phyloP scores from a whole-genome alignment of 2,797 vertebrate species.

The Lacerta viridis region DNA sequence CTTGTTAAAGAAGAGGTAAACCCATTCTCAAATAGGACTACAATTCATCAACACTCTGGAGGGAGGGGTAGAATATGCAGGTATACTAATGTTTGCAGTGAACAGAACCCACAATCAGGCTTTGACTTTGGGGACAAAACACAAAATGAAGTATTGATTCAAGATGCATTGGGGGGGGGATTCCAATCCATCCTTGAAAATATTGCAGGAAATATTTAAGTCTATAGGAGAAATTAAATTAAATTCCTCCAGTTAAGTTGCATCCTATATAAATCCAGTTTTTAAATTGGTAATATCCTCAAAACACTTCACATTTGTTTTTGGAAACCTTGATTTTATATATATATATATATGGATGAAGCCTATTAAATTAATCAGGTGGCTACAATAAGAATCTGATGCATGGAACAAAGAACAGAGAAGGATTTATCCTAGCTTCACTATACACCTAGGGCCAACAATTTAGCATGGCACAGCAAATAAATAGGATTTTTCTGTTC shows the following conservation, averaged over 20 bases:
- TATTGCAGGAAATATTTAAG: slow-evolving; percentile 39
- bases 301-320: slow-evolving; percentile 15
- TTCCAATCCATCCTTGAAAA: slow-evolving; percentile 22
- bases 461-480: not conserved
- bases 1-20: slow-evolving; percentile 70
- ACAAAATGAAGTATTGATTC: slow-evolving; percentile 43
- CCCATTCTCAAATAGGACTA: slow-evolving; percentile 57
- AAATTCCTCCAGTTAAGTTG: slow-evolving; percentile 27
- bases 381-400: slow-evolving; percentile 27
- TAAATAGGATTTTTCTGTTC: too few species aligned
- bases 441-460: not conserved
- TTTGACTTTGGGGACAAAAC: slow-evolving; percentile 43
- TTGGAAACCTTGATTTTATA: not conserved
- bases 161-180: not conserved
- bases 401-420: not conserved
- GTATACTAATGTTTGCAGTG: slow-evolving; percentile 24
- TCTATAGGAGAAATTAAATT: not conserved
- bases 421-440: not conserved
- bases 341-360: slow-evolving; percentile 26
- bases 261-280: slow-evolving; percentile 13
- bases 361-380: not conserved
- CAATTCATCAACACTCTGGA: slow-evolving; percentile 58
- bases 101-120: slow-evolving; percentile 23
- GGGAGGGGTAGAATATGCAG: not conserved
- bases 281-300: not conserved